Evolutionary conservation across 1,140 invertebrate genomes (phyloP), one percentile per base, ranked within the genome.

Genomic region (Microplitis demolitor): DNA sequence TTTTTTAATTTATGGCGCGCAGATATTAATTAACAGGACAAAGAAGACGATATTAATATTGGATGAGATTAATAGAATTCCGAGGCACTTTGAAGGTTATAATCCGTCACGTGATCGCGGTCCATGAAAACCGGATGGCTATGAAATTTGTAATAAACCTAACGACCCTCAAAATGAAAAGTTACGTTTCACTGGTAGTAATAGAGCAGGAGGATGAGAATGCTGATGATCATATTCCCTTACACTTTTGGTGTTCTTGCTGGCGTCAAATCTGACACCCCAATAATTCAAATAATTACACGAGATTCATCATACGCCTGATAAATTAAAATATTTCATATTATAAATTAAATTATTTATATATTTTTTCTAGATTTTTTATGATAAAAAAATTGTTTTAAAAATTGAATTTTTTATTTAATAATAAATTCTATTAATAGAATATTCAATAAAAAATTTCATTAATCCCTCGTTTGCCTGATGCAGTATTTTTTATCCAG

Each of bases 91-190:
- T 68, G 80, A 58, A 81, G 80, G 79, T 82, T 71, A 73, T 62
- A 74, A 74, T 70, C 71, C 53, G 62, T 71, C 67, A 74, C 61
- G 66, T 84, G 82, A 61, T 37, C 45, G 75, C 70, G 71, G 76
- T 71, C 69, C 72, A 50, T 74, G 75, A 9, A 69, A 76, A 67
- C 69, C 73, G 80, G 78, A 69, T 71, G 78, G 77, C 78, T 78
- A 77, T 78, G 80, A 85, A 85, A 85, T 86, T 85, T 85, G 83
- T 85, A 83, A 86, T 83, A 85, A 83, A 82, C 78, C 80, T 84
- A 86, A 85, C 84, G 83, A 85, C 81, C 84, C 85, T 83, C 82
- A 81, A 85, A 83, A 87, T 87, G 84, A 84, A 86, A 86, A 85
- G 83, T 84, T 85, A 85, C 85, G 83, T 86, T 84, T 82, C 79